Evolutionary conservation across 2,113 vertebrate species (phyloP), one percentile per base, ranked within the genome.

Genomic region (Chaenocephalus aceratus): DNA sequence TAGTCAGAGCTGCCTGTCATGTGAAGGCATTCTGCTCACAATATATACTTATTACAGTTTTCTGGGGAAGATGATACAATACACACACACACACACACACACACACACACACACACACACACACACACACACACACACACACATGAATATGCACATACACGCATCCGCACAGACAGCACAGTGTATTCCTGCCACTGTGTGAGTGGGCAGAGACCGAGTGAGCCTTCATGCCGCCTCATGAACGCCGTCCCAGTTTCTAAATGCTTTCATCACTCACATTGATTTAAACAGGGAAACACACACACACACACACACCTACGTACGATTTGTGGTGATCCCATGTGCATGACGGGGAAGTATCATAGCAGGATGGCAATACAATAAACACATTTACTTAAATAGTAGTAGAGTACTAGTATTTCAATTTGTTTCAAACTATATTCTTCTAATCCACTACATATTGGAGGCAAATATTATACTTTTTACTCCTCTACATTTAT

Each of bases 241-340:
- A 75, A 69, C 52, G n/a, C 13, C 21, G 64, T 69, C 78, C 76
- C 60, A 59, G 7, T 67, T 75, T 80, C 36, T 80, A 51, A 79
- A 80, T n/a, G 70, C 70, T 82, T 82, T 82, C 75, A 77, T 88
- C 80, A 65, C n/a, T 77, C 73, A 79, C 61, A 57, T 51, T 75
- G 81, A 77, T 83, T 86, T 66, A 58, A 51, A 57, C 69, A 70
- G 59, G 6, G 5, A 14, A 41, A 46, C 58, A 70, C 21, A 2
- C 48, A 73, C 30, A 64, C 59, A 2, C 48, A 73, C 30, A 21
- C 21, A 21, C 21, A 11, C 83, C 7, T 58, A 77, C 68, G 44
- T 30, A 49, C 51, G 45, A 48, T 51, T 48, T 46, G 60, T 23
- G 67, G 57, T 62, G 64, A 59, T 74, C 77, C 54, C 48, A 36